A percentile compares a stretch with the other conserved stretches of the same genome.
Evolutionary conservation across 1,140 invertebrate genomes (phyloP).

Genomic region (Zaprionus ghesquierei): DNA sequence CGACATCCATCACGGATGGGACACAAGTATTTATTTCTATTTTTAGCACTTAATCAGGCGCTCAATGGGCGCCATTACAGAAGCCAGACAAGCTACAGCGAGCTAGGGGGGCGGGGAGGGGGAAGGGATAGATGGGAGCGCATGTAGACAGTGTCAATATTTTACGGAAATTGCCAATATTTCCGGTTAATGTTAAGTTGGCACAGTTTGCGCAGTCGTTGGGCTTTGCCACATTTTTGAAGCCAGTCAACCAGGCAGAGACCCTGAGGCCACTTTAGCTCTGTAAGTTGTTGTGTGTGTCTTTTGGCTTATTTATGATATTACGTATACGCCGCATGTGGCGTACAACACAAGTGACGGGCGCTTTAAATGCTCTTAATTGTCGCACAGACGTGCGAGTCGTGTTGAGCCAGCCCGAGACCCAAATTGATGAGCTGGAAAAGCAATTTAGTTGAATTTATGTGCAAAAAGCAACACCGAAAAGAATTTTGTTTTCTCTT

Average conservation of each 20-base stretch:
- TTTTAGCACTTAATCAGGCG: conserved; percentile 77
- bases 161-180: conserved; percentile 77
- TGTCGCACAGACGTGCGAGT: conserved; percentile 29
- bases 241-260: not conserved
- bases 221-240: conserved; percentile 1
- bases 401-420: conserved; percentile 3
- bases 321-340: conserved; percentile 50
- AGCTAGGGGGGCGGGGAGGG: too few species aligned
- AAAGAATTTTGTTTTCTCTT: not conserved
- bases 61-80: conserved; percentile 59
- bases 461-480: conserved; percentile 12
- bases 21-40: conserved; percentile 63
- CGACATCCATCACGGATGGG: conserved; percentile 34
- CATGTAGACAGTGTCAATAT: conserved; percentile 49
- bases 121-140: too few species aligned
- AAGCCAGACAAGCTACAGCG: conserved; percentile 7
- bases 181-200: conserved; percentile 72
- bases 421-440: conserved; percentile 67
- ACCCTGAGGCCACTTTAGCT: conserved; percentile 21
- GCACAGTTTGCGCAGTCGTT: conserved; percentile 21
- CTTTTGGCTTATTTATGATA: conserved; percentile 47
- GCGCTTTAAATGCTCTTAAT: conserved; percentile 59
- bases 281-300: conserved; percentile 14
- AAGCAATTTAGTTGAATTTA: conserved; percentile 68
- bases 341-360: conserved; percentile 4